Conservation (phyloP, 2,888 invertebrate genomes). For the Dryobotodes eremita region DNA sequence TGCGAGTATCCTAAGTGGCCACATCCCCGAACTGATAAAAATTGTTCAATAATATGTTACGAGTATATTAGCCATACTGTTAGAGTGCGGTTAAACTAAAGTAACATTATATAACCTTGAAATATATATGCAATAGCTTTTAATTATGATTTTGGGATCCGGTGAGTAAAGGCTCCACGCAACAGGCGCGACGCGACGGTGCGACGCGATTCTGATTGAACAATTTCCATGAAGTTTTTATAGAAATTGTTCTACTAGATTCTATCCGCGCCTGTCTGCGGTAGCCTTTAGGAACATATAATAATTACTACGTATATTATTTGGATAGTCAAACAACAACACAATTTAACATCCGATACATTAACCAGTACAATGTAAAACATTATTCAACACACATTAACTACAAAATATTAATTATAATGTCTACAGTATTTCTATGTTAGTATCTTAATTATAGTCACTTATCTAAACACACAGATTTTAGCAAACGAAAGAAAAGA, state of each 20-base stretch:
- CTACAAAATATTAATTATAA: not conserved
- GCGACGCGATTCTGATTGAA: not conserved
- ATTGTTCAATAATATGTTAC: not conserved
- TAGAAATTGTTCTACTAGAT: not conserved
- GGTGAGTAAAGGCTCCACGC: not conserved
- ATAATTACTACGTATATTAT: not conserved
- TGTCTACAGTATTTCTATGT: not conserved
- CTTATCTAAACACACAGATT: slow-evolving; percentile 38
- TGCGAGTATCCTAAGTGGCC: not conserved
- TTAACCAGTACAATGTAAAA: not conserved
- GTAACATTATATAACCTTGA: not conserved
- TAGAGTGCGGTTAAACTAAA: not conserved
- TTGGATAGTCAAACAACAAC: not conserved
- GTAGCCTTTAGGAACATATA: not conserved
- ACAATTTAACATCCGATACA: slow-evolving; percentile 5
- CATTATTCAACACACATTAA: slow-evolving; percentile 1
- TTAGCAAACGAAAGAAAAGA: slow-evolving; percentile 1
- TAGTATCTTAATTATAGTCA: slow-evolving; percentile 18
- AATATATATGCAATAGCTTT: not conserved
- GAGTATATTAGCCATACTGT: not conserved
- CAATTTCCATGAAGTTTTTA: not conserved
- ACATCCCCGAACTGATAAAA: not conserved
- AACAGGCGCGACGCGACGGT: not conserved
- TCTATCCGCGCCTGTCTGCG: not conserved
- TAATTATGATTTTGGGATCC: not conserved